Evolutionary conservation across 2,888 invertebrate species (phyloP).

Genomic region (Drosophila melanocephala): DNA sequence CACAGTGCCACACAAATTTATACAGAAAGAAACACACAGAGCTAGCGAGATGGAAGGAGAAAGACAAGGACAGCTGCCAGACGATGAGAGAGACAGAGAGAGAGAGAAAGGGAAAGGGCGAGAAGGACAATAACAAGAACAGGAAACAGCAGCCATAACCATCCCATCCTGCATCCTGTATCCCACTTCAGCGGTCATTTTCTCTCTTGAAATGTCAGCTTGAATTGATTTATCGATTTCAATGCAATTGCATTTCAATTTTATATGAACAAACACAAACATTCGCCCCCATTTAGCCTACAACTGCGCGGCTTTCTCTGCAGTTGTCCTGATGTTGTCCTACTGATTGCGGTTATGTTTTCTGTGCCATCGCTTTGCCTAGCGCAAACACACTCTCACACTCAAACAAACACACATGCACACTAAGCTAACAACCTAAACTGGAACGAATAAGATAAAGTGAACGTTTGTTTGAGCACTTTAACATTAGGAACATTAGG

Average conservation of each 20-base stretch:
- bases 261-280: constrained; percentile 56
- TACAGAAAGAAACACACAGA: constrained; percentile 5
- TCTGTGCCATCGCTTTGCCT: constrained; percentile 28
- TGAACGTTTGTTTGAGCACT: constrained; percentile 5
- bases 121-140: neutral
- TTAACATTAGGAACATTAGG: constrained; percentile 2
- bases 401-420: constrained; percentile 5
- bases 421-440: constrained; percentile 51
- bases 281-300: constrained; percentile 22
- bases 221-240: constrained; percentile 73
- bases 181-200: constrained; percentile 30
- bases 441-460: constrained; percentile 35
- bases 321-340: constrained; percentile 46
- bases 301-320: constrained; percentile 26
- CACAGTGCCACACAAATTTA: constrained; percentile 34
- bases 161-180: constrained; percentile 23
- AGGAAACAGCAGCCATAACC: constrained; percentile 15
- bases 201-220: constrained; percentile 39
- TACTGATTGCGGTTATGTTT: constrained; percentile 50
- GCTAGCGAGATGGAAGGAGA: neutral
- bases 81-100: neutral
- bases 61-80: neutral
- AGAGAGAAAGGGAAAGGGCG: neutral
- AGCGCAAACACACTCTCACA: constrained; percentile 19
- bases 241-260: constrained; percentile 60